Evolutionary conservation across 2,113 vertebrate genomes (phyloP).

Genomic region (Oostethus manadensis): DNA sequence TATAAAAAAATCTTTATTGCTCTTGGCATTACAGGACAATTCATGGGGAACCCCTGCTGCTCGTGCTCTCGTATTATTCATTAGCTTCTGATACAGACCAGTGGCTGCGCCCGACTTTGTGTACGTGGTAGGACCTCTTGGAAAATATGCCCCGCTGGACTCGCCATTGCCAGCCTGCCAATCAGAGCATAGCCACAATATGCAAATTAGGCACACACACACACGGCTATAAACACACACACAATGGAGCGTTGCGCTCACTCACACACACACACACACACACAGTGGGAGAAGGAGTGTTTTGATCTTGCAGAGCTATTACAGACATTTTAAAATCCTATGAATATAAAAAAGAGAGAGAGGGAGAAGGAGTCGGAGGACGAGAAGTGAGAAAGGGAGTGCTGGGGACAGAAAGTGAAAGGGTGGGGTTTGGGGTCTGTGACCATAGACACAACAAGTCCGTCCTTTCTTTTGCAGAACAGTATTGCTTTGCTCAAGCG

Average conservation of each 20-base stretch:
- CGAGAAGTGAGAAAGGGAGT: slow-evolving; percentile 36
- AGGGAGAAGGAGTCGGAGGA: slow-evolving; percentile 34
- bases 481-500: too few relatives aligned
- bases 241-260: background rate
- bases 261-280: slow-evolving; percentile 17
- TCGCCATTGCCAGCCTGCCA: slow-evolving; percentile 62
- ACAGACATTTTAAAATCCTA: slow-evolving; percentile 73
- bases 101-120: slow-evolving; percentile 43
- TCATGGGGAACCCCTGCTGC: slow-evolving; percentile 54
- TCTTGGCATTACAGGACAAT: slow-evolving; percentile 59
- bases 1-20: slow-evolving; percentile 64
- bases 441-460: slow-evolving; percentile 22
- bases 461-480: background rate
- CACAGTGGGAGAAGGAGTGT: slow-evolving; percentile 47
- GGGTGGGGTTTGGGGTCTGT: slow-evolving; percentile 3
- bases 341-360: slow-evolving; percentile 64
- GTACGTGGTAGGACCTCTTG: slow-evolving; percentile 45
- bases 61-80: slow-evolving; percentile 65
- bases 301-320: slow-evolving; percentile 68
- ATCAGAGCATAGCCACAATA: slow-evolving; percentile 64
- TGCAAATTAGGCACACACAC: slow-evolving; percentile 47
- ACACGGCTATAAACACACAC: slow-evolving; percentile 6
- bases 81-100: slow-evolving; percentile 63
- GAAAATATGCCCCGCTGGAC: slow-evolving; percentile 62
- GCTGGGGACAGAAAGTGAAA: background rate